Evolutionary conservation across 2,888 invertebrate species (phyloP).

Genomic region (Volucella zonaria): DNA sequence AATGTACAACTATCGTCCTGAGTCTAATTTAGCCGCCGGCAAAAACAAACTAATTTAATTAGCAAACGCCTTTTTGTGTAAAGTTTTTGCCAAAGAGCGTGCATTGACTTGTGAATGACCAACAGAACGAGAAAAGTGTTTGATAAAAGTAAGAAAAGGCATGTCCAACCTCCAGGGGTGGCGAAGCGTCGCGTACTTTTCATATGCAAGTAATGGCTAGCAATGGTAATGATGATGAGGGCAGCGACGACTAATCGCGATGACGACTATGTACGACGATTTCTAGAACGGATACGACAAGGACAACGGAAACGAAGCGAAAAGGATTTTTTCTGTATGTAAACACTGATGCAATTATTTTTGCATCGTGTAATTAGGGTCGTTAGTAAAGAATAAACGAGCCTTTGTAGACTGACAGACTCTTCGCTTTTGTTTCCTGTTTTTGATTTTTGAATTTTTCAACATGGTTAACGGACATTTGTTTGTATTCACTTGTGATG

Average conservation of each 20-base stretch:
- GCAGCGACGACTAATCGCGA: neutral
- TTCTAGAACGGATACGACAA: neutral
- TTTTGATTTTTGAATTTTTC: constrained; percentile 8
- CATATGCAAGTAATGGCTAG: too few species aligned
- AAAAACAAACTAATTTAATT: constrained; percentile 64
- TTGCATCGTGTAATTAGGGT: constrained; percentile 68
- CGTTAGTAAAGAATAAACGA: constrained; percentile 64
- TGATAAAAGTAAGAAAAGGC: too few species aligned
- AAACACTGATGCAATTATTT: constrained; percentile 58
- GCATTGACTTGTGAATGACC: too few species aligned
- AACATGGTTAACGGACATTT: constrained; percentile 26
- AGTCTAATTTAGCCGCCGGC: constrained; percentile 49
- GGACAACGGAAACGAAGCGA: neutral
- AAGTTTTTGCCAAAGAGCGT: constrained; percentile 8
- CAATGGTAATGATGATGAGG: constrained; percentile 2
- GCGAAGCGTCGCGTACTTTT: too few species aligned
- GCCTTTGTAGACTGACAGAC: constrained; percentile 51
- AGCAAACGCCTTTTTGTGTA: constrained; percentile 20
- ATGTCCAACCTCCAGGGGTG: too few species aligned
- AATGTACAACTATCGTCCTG: neutral
- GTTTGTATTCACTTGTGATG: constrained; percentile 59
- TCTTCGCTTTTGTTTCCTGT: neutral
- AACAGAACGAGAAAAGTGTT: too few species aligned
- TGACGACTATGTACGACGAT: too few species aligned
- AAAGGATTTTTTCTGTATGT: constrained; percentile 42